Base-by-base conservation (phyloP, 2,797 vertebrate species). In the Mus caroli region DNA sequence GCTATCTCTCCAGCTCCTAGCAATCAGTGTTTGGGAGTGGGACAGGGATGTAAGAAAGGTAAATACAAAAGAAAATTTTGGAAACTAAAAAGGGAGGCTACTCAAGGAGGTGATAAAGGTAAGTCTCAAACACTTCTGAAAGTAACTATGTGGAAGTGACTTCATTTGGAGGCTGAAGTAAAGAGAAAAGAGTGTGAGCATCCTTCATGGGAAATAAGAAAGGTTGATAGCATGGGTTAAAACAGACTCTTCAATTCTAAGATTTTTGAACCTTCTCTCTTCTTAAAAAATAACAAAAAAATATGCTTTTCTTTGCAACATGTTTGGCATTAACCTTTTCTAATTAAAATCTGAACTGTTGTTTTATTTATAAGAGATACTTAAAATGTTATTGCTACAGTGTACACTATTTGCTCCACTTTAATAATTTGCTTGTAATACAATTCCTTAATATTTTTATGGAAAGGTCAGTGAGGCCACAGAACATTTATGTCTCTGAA, bases 311-410 rank as follows among this genome's bases (percentile, higher is more conserved):
- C 37, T 60, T 24, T 69, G 13, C 5, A 52, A 40, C n/a, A 40
- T 83, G 43, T 20, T 96, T 85, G 19, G 13, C 20, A 67, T 92
- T 96, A 96, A 91, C 85, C 56, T 97, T 80, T 62, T 31, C 56
- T 94, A 96, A 93, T n/a, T 95, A 96, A 94, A 76, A 56, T 22
- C 40, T 88, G 85, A 95, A 79, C n/a, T 22, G 91, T 88, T 95
- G 71, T 86, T 86, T 95, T 92, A 52, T 92, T 90, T 87, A 83
- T 71, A 86, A 12, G 14, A 4, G 15, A 2, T 87, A 54, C 88
- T 97, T 93, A 52, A 85, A 75, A 79, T 75, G 12, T 90, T 88
- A 58, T 75, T 92, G 43, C 80, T 92, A 50, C 13, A 54, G 31
- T 78, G 37, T 73, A 28, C 13, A 50, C 46, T 40, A 40, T n/a